These are phyloP conservation scores for Heliconius charithonia DNA, from an alignment of 2,888 invertebrate species.

Conservation along the genomic window DNA sequence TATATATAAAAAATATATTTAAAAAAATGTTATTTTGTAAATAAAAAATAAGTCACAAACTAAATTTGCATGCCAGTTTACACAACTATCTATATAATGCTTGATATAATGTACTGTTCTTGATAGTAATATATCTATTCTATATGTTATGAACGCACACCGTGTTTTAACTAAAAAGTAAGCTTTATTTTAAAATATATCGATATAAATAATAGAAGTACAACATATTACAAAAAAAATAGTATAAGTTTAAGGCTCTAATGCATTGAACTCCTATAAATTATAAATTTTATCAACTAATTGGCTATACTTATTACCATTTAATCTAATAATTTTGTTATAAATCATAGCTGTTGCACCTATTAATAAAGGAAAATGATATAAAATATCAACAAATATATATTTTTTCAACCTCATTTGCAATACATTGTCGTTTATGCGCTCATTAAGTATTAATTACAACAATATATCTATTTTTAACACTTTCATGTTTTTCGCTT, in stretches of 20 bases:
- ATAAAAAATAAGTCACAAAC: not conserved
- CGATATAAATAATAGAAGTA: too few species aligned
- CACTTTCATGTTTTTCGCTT: not conserved
- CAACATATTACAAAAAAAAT: not conserved
- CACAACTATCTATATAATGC: not conserved
- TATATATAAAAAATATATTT: not conserved
- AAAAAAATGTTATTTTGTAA: not conserved
- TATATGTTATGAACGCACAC: slow-evolving; percentile 13
- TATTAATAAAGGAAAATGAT: not conserved
- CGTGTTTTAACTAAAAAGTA: not conserved
- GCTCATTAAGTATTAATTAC: not conserved
- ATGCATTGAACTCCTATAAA: not conserved
- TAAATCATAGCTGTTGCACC: not conserved
- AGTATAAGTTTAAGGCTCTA: slow-evolving; percentile 12
- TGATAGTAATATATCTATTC: not conserved
- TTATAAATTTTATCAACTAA: not conserved
- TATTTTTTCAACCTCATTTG: not conserved
- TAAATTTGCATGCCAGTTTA: slow-evolving; percentile 5
- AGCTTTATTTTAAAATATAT: too few species aligned
- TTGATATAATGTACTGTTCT: slow-evolving; percentile 3
- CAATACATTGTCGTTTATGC: not conserved
- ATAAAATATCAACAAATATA: not conserved
- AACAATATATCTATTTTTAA: not conserved
- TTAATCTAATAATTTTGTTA: not conserved
- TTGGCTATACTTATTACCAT: not conserved